Evolutionary conservation across 2,888 invertebrate genomes (phyloP).

Genomic region (Athripsodes cinereus): DNA sequence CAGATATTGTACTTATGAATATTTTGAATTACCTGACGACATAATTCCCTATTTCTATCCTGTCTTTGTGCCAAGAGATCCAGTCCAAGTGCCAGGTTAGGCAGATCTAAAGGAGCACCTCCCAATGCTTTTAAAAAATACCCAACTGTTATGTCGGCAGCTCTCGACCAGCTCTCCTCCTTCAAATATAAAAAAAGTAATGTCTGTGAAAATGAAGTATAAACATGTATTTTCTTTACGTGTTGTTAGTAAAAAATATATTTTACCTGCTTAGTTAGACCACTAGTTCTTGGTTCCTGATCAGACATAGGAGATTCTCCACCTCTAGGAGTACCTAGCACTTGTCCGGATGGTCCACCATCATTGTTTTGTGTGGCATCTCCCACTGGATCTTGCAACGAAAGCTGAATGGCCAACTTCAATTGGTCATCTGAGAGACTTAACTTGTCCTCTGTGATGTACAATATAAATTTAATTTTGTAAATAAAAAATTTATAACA

Average conservation of each 20-base stretch:
- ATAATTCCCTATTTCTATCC: constrained; percentile 28
- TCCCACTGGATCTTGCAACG: constrained; percentile 40
- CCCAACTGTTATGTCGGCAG: constrained; percentile 47
- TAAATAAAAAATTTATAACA: too few relatives aligned
- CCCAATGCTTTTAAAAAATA: constrained; percentile 48
- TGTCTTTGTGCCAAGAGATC: constrained; percentile 17
- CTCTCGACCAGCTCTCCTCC: constrained; percentile 26
- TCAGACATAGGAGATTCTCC: constrained; percentile 13
- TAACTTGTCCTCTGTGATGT: constrained; percentile 21
- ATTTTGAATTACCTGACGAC: constrained; percentile 9
- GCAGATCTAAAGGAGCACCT: constrained; percentile 35
- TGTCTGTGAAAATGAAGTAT: too few relatives aligned
- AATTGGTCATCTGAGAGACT: constrained; percentile 40
- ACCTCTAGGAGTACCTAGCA: background rate
- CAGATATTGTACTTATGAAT: background rate
- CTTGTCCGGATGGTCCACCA: constrained; percentile 3
- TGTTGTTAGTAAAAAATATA: background rate
- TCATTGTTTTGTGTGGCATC: constrained; percentile 3
- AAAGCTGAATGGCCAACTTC: constrained; percentile 48
- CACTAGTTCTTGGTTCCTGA: constrained; percentile 8
- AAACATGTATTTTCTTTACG: background rate
- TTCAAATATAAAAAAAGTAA: constrained; percentile 11
- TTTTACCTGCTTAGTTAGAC: constrained; percentile 15
- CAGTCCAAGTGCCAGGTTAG: constrained; percentile 34
- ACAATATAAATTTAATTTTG: too few relatives aligned